Conservation (phyloP, 2,113 vertebrate genomes). For the Chionomys nivalis region DNA sequence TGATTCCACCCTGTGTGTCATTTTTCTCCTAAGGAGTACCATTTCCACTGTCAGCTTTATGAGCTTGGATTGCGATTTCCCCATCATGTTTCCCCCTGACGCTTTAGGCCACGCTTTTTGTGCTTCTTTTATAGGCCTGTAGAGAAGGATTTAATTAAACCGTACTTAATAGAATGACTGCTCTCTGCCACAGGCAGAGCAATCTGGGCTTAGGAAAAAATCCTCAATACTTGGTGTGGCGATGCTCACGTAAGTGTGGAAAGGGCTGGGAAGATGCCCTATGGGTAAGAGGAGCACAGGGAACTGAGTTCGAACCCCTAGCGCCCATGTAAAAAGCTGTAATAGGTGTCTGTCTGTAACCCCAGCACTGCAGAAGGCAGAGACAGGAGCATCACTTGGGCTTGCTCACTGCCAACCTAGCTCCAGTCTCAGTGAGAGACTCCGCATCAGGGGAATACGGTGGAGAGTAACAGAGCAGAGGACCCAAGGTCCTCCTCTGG, state of each 20-base stretch:
- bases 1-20: not conserved
- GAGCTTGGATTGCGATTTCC: constrained; percentile 37
- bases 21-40: not conserved
- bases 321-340: not conserved
- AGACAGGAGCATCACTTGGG: not conserved
- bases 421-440: not conserved
- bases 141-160: constrained; percentile 62
- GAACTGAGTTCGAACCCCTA: not conserved
- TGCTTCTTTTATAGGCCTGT: constrained; percentile 37
- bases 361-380: not conserved
- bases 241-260: not conserved
- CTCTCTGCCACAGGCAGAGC: not conserved
- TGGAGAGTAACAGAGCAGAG: not conserved
- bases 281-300: not conserved
- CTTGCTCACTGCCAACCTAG: not conserved
- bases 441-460: not conserved
- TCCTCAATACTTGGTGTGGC: too few species aligned
- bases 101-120: not conserved
- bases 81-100: not conserved
- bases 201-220: not conserved
- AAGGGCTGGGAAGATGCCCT: not conserved
- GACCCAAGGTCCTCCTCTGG: not conserved
- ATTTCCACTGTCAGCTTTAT: constrained; percentile 31
- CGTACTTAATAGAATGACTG: constrained; percentile 1
- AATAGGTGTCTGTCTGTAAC: not conserved